Base-by-base conservation (phyloP, 2,797 vertebrate genomes). In the Neostethus bicornis region DNA sequence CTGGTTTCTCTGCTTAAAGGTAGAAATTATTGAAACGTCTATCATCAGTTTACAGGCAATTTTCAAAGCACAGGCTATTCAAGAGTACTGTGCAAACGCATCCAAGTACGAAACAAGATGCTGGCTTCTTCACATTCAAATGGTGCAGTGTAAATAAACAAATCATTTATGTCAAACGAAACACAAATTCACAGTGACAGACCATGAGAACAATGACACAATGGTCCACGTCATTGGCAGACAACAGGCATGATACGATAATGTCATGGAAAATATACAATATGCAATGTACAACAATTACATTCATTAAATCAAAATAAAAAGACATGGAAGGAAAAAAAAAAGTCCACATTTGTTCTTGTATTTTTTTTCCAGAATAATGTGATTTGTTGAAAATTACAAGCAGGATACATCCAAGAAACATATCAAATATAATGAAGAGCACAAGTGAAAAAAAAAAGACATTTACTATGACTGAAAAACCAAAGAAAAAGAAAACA, bases 61-160 rank as follows among this genome's bases (percentile, higher is more conserved):
- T 61, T 51, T 81, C 63, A 76, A 71, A 81, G 66, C 70, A 38
- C 67, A 41, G 61, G 66, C 73, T 69, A 66, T 72, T 70, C 52
- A 73, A 76, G 70, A 79, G 62, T 66, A 43, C 63, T 3, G 3
- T 17, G 65, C 71, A 68, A 61, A 64, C 20, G 17, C 64, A 51
- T 66, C 73, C 66, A 78, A 41, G 58, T 65, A 70, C 59, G 52
- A 61, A 66, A 51, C 77, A 76, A 61, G 69, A 61, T n/a, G 65
- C 54, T 48, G 79, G 61, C 54, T 53, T 78, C 47, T 83, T 85
- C 85, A 89, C 87, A 91, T 89, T 88, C 87, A 85, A 67, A 68
- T 79, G 79, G 66, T 78, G 55, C 66, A 31, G 70, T 78, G 62
- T 53, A 41, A 71, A 75, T 50, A 76, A 67, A 53, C 77, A 71